A percentile compares a stretch with the other conserved stretches of the same genome.
Conservation (phyloP, 2,113 vertebrate species). For the Dolichotis patagonum region DNA sequence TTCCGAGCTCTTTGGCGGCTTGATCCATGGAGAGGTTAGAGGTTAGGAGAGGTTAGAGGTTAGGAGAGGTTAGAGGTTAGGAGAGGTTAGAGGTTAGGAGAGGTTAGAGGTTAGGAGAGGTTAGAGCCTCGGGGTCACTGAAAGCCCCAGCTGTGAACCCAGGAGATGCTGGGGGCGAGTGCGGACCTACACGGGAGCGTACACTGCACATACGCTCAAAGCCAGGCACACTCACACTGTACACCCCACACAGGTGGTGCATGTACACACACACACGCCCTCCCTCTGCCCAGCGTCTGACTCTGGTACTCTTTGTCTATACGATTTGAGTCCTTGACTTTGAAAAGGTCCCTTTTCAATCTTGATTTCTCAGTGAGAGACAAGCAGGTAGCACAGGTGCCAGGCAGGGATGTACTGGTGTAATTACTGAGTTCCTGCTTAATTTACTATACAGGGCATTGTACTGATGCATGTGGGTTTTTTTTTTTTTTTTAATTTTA, state of each 20-base stretch:
- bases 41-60: too few relatives aligned
- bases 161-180: not conserved
- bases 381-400: not conserved
- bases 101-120: too few relatives aligned
- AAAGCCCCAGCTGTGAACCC: not conserved
- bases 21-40: not conserved
- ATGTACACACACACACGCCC: too few relatives aligned
- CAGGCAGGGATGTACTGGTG: not conserved
- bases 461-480: not conserved
- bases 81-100: too few relatives aligned
- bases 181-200: too few relatives aligned
- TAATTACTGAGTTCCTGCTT: not conserved
- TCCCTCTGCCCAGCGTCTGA: not conserved
- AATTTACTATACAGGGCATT: not conserved
- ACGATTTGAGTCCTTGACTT: not conserved
- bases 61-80: too few relatives aligned
- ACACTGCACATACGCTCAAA: not conserved
- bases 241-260: not conserved
- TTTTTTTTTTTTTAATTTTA: too few relatives aligned
- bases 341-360: not conserved
- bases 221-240: rapidly evolving
- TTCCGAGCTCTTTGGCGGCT: not conserved
- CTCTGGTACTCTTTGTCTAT: not conserved
- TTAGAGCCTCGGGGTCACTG: not conserved
- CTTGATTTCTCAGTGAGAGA: not conserved